A percentile compares a stretch with the other conserved stretches of the same genome.
phyloP scores from a whole-genome alignment of 2,797 vertebrate species.

The Cirrhinus mrigala region DNA sequence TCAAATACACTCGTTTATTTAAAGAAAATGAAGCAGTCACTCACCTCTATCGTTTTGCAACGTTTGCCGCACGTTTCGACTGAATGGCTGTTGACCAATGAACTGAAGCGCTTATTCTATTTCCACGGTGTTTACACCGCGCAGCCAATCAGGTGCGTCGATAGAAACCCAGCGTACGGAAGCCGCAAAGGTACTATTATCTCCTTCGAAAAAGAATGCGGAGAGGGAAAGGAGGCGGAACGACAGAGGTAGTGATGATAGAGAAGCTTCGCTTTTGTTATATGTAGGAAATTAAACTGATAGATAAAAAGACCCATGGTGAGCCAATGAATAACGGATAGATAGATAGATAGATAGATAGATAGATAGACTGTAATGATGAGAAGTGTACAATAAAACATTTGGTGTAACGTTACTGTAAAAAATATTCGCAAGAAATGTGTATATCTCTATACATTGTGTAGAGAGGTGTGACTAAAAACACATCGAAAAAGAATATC shows the following conservation, averaged over 20 bases:
- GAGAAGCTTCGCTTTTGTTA: not conserved
- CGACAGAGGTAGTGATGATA: not conserved
- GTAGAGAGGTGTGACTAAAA: conserved; percentile 59
- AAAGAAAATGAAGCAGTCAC: not conserved
- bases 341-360: too few species aligned
- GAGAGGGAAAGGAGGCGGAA: not conserved
- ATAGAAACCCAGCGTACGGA: conserved; percentile 30
- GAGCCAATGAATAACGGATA: not conserved
- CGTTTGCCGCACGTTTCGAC: conserved; percentile 43
- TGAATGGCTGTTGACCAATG: conserved; percentile 26
- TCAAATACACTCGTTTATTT: not conserved
- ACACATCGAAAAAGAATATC: conserved; percentile 57
- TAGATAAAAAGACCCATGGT: not conserved
- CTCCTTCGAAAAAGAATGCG: not conserved
- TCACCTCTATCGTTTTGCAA: conserved; percentile 21
- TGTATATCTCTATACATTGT: not conserved
- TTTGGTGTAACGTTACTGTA: not conserved
- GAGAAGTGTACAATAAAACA: not conserved
- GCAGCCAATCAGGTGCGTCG: conserved; percentile 48
- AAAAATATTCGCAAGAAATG: not conserved
- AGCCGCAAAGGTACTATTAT: not conserved
- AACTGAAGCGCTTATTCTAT: not conserved
- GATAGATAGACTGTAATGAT: not conserved
- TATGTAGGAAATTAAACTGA: not conserved
- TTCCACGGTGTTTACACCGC: not conserved